phyloP scores from a whole-genome alignment of 2,797 vertebrate species.

The Lepilemur ruficaudatus region DNA sequence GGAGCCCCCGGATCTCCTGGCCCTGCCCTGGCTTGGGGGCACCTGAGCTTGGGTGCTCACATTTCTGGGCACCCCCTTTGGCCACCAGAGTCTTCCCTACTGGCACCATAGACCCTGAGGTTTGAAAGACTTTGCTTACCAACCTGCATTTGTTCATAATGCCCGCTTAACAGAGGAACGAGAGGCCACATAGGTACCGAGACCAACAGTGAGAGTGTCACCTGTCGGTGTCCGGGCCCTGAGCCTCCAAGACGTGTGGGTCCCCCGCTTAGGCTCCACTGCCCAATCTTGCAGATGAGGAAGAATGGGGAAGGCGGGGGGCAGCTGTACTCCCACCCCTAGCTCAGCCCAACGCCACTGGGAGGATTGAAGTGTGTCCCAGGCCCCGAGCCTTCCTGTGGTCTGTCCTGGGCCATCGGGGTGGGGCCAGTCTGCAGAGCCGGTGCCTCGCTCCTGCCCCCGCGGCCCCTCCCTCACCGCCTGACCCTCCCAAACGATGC shows the following conservation, averaged over 20 bases:
- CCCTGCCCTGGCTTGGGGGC: fast-evolving
- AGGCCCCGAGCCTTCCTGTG: neutral
- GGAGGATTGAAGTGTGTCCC: neutral
- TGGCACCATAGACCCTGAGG: fast-evolving
- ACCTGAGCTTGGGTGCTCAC: neutral
- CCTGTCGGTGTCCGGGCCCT: fast-evolving
- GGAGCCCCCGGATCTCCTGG: fast-evolving
- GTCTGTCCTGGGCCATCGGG: neutral
- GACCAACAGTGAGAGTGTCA: fast-evolving
- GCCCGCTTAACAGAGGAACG: neutral
- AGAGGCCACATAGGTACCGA: fast-evolving
- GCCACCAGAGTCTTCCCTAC: neutral
- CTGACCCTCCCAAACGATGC: neutral
- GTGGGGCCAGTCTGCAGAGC: neutral
- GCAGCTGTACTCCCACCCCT: fast-evolving
- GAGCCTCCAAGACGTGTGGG: fast-evolving
- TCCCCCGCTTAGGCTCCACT: neutral
- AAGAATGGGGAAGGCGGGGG: neutral
- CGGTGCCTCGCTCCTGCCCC: neutral
- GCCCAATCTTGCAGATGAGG: neutral
- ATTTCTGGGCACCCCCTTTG: neutral
- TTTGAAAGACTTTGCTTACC: neutral
- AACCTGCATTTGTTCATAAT: too few relatives aligned
- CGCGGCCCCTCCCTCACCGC: neutral
- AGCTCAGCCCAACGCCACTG: fast-evolving